These are phyloP conservation scores for Chymomyza costata DNA, from an alignment of 1,140 invertebrate species.

Conservation along the genomic window DNA sequence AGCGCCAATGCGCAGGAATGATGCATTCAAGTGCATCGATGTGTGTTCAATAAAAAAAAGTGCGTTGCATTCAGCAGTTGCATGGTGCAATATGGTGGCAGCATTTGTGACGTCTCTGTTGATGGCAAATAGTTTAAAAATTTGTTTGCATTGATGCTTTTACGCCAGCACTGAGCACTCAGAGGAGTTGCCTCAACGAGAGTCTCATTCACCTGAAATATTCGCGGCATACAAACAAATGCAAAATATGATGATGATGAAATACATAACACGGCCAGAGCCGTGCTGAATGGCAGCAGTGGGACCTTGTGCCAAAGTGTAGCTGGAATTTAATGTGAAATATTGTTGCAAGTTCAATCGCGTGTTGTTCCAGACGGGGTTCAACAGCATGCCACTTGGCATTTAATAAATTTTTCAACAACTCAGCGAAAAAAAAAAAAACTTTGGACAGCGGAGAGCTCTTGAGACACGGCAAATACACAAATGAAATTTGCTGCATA, in stretches of 20 bases:
- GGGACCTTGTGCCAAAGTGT: too few species aligned
- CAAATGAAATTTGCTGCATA: slow-evolving; percentile 46
- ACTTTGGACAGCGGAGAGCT: slow-evolving; percentile 1
- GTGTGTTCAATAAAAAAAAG: slow-evolving; percentile 45
- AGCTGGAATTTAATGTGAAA: slow-evolving; percentile 43
- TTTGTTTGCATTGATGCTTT: slow-evolving; percentile 36
- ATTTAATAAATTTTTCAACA: slow-evolving; percentile 48
- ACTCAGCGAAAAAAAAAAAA: slow-evolving; percentile 9
- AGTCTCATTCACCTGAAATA: slow-evolving; percentile 22
- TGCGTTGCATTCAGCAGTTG: slow-evolving; percentile 22
- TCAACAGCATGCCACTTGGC: slow-evolving; percentile 22
- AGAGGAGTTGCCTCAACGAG: slow-evolving; percentile 29
- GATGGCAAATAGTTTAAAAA: slow-evolving; percentile 26
- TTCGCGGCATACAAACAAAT: too few species aligned
- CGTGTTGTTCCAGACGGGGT: too few species aligned
- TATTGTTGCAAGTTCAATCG: slow-evolving; percentile 20
- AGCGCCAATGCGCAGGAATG: slow-evolving; percentile 19
- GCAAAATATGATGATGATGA: slow-evolving; percentile 40
- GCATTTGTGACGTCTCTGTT: too few species aligned
- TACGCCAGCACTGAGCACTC: slow-evolving; percentile 16
- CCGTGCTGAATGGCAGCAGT: slow-evolving; percentile 10
- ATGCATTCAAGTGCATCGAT: slow-evolving; percentile 56
- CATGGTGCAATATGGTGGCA: too few species aligned
- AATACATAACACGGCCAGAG: too few species aligned
- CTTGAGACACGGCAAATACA: slow-evolving; percentile 30